A percentile compares a stretch with the other conserved stretches of the same genome.
These are phyloP conservation scores for Leptinotarsa rubiginosa DNA, from an alignment of 2,888 invertebrate genomes.

Conservation along the genomic window DNA sequence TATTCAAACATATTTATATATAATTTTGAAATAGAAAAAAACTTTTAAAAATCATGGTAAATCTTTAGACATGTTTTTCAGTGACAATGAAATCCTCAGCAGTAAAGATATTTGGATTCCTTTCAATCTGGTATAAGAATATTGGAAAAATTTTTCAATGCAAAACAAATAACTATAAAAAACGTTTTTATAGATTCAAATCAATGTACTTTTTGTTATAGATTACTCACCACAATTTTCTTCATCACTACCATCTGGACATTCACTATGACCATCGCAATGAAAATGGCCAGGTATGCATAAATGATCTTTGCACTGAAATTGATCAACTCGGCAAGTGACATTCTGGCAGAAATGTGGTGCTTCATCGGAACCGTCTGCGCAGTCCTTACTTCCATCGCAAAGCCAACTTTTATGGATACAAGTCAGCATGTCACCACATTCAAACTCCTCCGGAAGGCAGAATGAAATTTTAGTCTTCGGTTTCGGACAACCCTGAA, in stretches of 20 bases:
- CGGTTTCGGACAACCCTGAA: slow-evolving; percentile 75
- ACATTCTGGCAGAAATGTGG: slow-evolving; percentile 76
- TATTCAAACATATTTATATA: too few species aligned
- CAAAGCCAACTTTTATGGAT: slow-evolving; percentile 86
- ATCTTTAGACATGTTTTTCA: too few species aligned
- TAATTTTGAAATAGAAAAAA: too few species aligned
- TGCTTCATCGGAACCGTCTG: slow-evolving; percentile 84
- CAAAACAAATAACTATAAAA: too few species aligned
- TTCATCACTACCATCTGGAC: slow-evolving; percentile 89
- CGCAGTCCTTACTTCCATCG: slow-evolving; percentile 86
- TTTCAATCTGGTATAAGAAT: too few species aligned
- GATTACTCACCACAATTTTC: slow-evolving; percentile 78
- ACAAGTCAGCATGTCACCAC: slow-evolving; percentile 83
- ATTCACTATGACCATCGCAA: slow-evolving; percentile 86
- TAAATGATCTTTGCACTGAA: slow-evolving; percentile 83
- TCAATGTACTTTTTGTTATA: neutral
- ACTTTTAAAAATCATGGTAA: too few species aligned
- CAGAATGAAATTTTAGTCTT: slow-evolving; percentile 73
- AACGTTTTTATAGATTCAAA: neutral
- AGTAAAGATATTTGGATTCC: too few species aligned
- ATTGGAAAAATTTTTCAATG: too few species aligned
- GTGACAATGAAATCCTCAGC: too few species aligned
- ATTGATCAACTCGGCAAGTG: slow-evolving; percentile 88
- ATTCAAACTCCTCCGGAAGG: slow-evolving; percentile 79
- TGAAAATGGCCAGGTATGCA: slow-evolving; percentile 85